phyloP scores from a whole-genome alignment of 2,888 invertebrate species.

The Siphonodentalium dalli region DNA sequence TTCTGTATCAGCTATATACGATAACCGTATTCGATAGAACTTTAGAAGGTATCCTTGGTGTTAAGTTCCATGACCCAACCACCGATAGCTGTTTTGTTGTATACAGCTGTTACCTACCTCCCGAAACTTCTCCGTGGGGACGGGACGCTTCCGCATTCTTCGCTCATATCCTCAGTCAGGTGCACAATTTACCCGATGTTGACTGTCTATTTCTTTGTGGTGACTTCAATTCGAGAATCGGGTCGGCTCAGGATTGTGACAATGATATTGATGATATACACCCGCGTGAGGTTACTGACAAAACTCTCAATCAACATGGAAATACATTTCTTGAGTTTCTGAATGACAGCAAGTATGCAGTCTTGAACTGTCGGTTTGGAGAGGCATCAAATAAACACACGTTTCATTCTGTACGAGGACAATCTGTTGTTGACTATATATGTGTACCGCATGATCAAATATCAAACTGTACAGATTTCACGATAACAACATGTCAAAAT shows the following conservation, averaged over 20 bases:
- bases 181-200: background rate
- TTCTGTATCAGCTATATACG: too few relatives aligned
- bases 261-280: background rate
- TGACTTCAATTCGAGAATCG: slow-evolving; percentile 1
- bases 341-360: background rate
- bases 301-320: slow-evolving; percentile 1
- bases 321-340: background rate
- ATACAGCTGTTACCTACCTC: too few relatives aligned
- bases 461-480: background rate
- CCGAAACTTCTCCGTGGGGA: too few relatives aligned
- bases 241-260: background rate
- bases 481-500: background rate
- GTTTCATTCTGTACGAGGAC: background rate
- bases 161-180: background rate
- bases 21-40: too few relatives aligned
- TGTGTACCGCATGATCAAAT: background rate
- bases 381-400: background rate
- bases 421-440: slow-evolving; percentile 1
- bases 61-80: too few relatives aligned
- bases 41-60: too few relatives aligned
- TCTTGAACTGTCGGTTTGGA: background rate
- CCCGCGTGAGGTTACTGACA: background rate
- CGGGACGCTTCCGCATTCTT: too few relatives aligned
- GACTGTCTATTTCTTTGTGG: background rate
- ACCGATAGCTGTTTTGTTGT: too few relatives aligned